Percentiles rank a stretch among this genome's conserved stretches.
These are phyloP conservation scores for Eudasyphora cyanicolor DNA, from an alignment of 2,888 invertebrate species.

Conservation along the genomic window DNA sequence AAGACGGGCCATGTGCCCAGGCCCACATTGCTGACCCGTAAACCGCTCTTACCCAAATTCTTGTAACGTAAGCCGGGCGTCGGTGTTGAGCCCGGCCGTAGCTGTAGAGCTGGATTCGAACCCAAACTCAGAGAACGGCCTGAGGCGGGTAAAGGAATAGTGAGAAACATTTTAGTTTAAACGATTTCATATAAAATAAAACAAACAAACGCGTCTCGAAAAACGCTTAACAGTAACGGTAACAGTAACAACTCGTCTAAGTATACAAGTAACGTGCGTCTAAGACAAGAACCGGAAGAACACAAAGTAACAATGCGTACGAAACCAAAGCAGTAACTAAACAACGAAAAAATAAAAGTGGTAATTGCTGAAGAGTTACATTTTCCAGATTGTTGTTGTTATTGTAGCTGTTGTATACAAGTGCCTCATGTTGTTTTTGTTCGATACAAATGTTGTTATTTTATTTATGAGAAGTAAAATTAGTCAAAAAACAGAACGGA, in stretches of 20 bases:
- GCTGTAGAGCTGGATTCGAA: conserved; percentile 81
- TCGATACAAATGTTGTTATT: too few relatives aligned
- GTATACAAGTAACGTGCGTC: conserved; percentile 23
- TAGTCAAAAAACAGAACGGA: conserved; percentile 15
- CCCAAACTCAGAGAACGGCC: conserved; percentile 80
- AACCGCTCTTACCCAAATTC: conserved; percentile 96
- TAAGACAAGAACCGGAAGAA: conserved; percentile 20
- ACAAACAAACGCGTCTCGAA: conserved; percentile 24
- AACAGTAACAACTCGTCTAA: neutral
- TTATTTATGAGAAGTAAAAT: neutral
- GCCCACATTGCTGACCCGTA: conserved; percentile 96
- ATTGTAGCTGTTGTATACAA: neutral
- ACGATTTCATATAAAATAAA: conserved; percentile 19
- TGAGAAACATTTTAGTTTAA: conserved; percentile 48
- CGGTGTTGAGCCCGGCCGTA: conserved; percentile 82
- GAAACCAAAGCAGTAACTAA: conserved; percentile 37
- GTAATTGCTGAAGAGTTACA: neutral
- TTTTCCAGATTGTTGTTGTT: neutral
- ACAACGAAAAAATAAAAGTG: conserved; percentile 11
- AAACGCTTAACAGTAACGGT: neutral
- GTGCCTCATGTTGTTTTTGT: neutral
- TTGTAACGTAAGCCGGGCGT: conserved; percentile 94
- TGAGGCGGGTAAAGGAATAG: conserved; percentile 41
- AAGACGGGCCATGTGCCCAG: conserved; percentile 96
- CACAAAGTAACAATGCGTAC: conserved; percentile 40